A percentile compares a stretch with the other conserved stretches of the same genome.
Evolutionary conservation across 2,888 invertebrate genomes (phyloP).

Genomic region (Strigamia maritima): DNA sequence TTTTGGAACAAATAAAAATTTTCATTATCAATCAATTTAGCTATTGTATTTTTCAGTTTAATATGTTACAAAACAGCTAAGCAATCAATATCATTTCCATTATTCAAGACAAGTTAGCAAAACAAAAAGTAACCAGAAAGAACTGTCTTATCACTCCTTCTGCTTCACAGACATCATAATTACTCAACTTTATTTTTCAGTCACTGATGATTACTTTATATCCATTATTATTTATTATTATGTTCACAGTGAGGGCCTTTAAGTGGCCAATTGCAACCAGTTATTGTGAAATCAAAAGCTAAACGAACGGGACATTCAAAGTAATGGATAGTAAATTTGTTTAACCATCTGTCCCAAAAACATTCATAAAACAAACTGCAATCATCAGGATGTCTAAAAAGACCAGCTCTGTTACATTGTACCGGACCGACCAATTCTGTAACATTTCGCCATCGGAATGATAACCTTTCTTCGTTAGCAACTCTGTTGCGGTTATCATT

Average conservation of each 20-base stretch:
- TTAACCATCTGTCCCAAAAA: conserved; percentile 73
- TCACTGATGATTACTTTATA: background rate
- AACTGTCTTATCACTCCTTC: too few relatives aligned
- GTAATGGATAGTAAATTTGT: conserved; percentile 69
- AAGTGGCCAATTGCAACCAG: conserved; percentile 80
- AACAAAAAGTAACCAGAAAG: too few relatives aligned
- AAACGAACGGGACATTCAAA: conserved; percentile 76
- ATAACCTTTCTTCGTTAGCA: background rate
- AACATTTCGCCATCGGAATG: background rate
- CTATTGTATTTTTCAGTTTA: background rate
- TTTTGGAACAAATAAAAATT: too few relatives aligned
- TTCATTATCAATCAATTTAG: background rate
- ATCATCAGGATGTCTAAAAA: conserved; percentile 67
- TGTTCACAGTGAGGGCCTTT: conserved; percentile 67
- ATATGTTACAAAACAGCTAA: background rate
- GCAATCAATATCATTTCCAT: background rate
- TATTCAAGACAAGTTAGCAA: background rate
- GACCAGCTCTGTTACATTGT: conserved; percentile 58
- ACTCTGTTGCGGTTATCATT: background rate
- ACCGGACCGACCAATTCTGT: conserved; percentile 51
- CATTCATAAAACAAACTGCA: conserved; percentile 81
- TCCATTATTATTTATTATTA: background rate
- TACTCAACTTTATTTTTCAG: too few relatives aligned
- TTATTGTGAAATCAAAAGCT: conserved; percentile 68
- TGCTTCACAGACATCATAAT: too few relatives aligned